Conservation (phyloP, 35 echinoderm and acorn worm species). For the Diadema setosum region DNA sequence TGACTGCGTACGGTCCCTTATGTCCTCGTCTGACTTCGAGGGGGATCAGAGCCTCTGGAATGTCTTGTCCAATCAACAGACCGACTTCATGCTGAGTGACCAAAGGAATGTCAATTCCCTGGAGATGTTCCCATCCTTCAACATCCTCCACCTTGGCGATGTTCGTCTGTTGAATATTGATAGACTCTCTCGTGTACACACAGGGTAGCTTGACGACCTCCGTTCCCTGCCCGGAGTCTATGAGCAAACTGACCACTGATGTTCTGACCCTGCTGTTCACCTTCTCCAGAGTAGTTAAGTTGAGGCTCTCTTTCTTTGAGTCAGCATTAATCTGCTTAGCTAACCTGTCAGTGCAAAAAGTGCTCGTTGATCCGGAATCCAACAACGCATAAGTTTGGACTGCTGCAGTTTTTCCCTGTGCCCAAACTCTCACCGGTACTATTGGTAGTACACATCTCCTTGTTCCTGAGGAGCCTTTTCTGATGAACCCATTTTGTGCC, state of each 20-base stretch:
- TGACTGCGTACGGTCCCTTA: conserved; percentile 23
- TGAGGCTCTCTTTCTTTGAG: not conserved
- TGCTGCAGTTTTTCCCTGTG: not conserved
- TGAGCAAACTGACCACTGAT: conserved; percentile 14
- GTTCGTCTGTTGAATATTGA: conserved; percentile 3
- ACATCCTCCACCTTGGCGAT: conserved; percentile 30
- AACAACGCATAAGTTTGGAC: not conserved
- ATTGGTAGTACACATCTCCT: too few species aligned
- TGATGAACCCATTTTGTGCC: too few species aligned
- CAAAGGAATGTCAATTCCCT: conserved; percentile 31
- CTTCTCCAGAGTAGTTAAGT: conserved; percentile 5
- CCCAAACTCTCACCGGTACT: not conserved
- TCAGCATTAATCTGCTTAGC: not conserved
- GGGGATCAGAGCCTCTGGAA: conserved; percentile 28
- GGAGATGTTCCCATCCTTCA: conserved; percentile 36
- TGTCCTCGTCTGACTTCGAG: conserved; percentile 28
- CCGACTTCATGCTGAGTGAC: conserved; percentile 15
- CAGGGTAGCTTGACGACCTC: not conserved
- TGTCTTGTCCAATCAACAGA: conserved; percentile 71
- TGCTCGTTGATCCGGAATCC: conserved; percentile 46
- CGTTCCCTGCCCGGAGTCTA: not conserved
- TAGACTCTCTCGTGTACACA: conserved; percentile 7
- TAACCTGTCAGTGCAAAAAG: conserved; percentile 40
- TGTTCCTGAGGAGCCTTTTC: too few species aligned
- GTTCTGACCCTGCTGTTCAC: not conserved